Evolutionary conservation across 2,797 vertebrate species (phyloP).

Genomic region (Microhierax caerulescens): DNA sequence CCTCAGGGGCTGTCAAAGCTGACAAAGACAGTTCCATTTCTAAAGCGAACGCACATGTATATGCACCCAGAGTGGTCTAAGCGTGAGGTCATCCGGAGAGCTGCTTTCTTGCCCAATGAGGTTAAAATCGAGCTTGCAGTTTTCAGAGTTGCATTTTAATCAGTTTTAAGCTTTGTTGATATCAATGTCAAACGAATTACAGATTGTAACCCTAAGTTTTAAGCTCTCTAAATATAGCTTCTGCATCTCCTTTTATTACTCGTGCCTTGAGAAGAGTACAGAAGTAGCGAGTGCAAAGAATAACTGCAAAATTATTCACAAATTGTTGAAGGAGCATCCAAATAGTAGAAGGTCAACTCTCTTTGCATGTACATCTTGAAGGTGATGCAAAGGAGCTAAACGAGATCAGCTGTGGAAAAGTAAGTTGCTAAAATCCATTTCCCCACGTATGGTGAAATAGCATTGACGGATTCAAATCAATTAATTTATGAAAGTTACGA

Average conservation of each 20-base stretch:
- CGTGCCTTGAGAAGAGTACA: not conserved
- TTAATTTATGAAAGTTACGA: not conserved
- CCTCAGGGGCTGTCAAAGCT: not conserved
- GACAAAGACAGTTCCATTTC: not conserved
- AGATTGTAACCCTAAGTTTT: not conserved
- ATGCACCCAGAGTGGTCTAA: fast-evolving
- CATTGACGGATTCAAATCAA: fast-evolving
- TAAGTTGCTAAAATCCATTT: not conserved
- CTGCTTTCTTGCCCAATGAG: not conserved
- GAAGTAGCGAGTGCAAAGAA: not conserved
- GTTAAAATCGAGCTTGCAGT: no score
- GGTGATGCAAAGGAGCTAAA: not conserved
- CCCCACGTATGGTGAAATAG: not conserved
- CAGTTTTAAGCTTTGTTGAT: not conserved
- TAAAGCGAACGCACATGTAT: fast-evolving
- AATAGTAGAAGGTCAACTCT: fast-evolving
- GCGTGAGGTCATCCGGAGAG: fast-evolving
- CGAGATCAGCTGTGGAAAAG: not conserved
- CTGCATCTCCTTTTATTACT: not conserved
- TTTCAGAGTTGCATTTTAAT: not conserved
- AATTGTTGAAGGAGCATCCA: not conserved
- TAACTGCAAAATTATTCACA: not conserved
- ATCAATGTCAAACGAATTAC: not conserved
- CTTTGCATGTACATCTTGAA: fast-evolving
- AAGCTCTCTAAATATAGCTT: not conserved